A percentile compares a stretch with the other conserved stretches of the same genome.
These are phyloP conservation scores for Zosterops lateralis DNA, from an alignment of 2,113 vertebrate genomes.

Conservation along the genomic window DNA sequence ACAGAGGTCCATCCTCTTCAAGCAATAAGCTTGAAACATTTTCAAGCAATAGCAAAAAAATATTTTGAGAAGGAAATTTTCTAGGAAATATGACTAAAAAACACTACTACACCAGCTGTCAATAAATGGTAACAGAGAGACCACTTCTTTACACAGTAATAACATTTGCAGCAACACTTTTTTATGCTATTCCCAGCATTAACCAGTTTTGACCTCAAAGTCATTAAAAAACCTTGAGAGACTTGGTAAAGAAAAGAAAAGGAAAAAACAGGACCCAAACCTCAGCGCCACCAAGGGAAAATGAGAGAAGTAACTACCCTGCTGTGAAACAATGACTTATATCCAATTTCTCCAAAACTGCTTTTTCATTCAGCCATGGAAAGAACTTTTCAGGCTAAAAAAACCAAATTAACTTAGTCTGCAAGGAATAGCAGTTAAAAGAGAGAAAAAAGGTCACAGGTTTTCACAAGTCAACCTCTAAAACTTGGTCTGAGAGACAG, in stretches of 20 bases:
- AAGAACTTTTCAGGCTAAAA: slow-evolving; percentile 9
- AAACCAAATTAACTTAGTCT: not conserved
- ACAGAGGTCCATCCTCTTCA: not conserved
- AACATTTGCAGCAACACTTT: not conserved
- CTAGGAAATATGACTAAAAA: not conserved
- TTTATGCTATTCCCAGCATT: not conserved
- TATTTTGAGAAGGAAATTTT: not conserved
- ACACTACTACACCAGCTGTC: not conserved
- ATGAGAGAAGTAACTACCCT: not conserved
- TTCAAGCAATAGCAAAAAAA: not conserved
- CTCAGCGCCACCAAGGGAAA: not conserved
- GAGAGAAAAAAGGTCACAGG: not conserved
- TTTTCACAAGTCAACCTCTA: not conserved
- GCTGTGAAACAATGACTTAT: slow-evolving; percentile 9
- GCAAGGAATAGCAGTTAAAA: not conserved
- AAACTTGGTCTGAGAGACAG: not conserved
- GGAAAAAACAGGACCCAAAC: not conserved
- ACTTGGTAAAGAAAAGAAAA: not conserved
- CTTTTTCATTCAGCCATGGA: not conserved
- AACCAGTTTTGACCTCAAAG: not conserved
- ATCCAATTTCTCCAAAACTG: not conserved
- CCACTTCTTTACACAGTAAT: not conserved
- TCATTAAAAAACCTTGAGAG: not conserved
- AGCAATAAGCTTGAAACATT: not conserved
- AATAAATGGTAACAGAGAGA: not conserved